phyloP scores from a whole-genome alignment of 2,797 vertebrate genomes.

The Tadarida brasiliensis region DNA sequence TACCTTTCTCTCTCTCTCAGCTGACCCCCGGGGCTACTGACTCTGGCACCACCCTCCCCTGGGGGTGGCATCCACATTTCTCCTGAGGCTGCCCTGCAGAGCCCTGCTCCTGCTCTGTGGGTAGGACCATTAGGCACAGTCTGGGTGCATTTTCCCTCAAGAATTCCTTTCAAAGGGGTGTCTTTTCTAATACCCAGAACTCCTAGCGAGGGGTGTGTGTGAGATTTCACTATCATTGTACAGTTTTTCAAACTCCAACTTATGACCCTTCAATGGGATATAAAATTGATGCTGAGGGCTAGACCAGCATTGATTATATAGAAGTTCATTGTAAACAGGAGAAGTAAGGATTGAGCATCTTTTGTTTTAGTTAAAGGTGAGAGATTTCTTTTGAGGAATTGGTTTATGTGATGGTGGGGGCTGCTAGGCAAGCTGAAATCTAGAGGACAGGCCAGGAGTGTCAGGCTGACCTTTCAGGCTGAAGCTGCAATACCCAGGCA shows the following conservation, averaged over 20 bases:
- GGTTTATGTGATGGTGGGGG: neutral
- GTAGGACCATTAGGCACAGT: neutral
- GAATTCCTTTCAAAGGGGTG: neutral
- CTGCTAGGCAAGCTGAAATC: neutral
- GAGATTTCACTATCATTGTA: neutral
- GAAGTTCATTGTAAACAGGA: neutral
- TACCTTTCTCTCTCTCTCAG: neutral
- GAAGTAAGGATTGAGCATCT: neutral
- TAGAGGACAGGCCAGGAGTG: neutral
- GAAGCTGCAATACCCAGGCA: neutral
- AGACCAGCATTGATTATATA: neutral
- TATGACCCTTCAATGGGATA: neutral
- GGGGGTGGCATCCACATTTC: neutral
- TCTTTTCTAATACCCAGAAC: neutral
- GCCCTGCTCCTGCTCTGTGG: neutral
- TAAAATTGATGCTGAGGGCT: neutral
- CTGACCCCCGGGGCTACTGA: neutral
- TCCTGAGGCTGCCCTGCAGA: neutral
- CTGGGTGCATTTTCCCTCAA: neutral
- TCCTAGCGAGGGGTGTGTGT: accelerated
- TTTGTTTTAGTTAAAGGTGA: neutral
- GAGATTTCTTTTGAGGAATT: neutral
- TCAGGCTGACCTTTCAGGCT: neutral
- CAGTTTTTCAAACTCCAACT: neutral
- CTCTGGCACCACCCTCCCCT: neutral